Evolutionary conservation across 1,140 invertebrate genomes (phyloP).

Genomic region (Diplogasteroides magnus): DNA sequence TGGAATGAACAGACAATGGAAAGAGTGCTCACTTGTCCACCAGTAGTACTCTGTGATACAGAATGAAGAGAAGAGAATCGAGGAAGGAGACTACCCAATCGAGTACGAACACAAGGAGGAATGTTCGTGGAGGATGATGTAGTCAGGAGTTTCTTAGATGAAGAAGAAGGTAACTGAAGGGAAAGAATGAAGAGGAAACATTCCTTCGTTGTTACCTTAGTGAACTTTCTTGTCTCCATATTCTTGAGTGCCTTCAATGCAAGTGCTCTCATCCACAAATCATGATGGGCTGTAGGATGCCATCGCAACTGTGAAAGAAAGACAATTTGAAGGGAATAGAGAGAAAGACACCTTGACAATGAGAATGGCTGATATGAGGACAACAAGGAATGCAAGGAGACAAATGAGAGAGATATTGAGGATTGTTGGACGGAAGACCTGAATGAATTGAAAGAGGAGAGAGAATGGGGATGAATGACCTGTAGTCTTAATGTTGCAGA

Average conservation of each 20-base stretch:
- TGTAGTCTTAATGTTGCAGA: neutral
- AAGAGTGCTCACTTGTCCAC: too few species aligned
- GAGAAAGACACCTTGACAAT: constrained; percentile 12
- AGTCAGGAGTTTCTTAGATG: neutral
- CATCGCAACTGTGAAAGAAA: constrained; percentile 15
- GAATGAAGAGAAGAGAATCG: too few species aligned
- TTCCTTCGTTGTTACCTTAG: constrained; percentile 8
- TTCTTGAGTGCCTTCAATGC: constrained; percentile 24
- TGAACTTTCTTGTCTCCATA: constrained; percentile 31
- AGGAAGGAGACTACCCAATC: too few species aligned
- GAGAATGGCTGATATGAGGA: constrained; percentile 25
- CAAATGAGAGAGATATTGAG: constrained; percentile 23
- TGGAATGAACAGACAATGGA: too few species aligned
- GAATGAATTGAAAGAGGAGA: neutral
- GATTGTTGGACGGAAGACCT: constrained; percentile 32
- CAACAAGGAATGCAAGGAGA: constrained; percentile 14
- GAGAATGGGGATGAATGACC: too few species aligned
- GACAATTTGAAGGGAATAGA: neutral
- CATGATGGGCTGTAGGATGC: constrained; percentile 24
- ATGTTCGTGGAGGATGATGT: too few species aligned
- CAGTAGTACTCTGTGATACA: too few species aligned
- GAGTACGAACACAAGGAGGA: too few species aligned
- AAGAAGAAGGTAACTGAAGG: neutral
- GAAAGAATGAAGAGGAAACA: too few species aligned
- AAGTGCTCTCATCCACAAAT: constrained; percentile 25